Percentiles rank a stretch among this genome's conserved stretches.
Conservation (phyloP, 2,113 vertebrate species). For the Prietella phreatophila region DNA sequence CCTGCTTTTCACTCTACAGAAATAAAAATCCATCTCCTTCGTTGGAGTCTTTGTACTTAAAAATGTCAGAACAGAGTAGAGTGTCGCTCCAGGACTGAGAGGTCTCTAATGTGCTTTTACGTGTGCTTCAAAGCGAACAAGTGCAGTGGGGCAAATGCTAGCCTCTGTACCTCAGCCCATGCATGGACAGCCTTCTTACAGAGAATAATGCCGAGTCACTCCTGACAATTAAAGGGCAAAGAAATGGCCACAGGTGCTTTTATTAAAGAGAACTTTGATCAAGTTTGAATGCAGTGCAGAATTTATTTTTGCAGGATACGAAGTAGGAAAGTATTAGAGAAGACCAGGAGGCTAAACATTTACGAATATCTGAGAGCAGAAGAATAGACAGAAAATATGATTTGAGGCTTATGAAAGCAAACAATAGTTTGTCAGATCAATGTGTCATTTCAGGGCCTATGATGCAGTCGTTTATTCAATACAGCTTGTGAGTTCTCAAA, state of each 20-base stretch:
- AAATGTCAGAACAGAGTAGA: slow-evolving; percentile 27
- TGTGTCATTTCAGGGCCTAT: neutral
- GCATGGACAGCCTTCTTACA: slow-evolving; percentile 26
- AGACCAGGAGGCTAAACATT: neutral
- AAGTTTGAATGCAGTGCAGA: slow-evolving; percentile 11
- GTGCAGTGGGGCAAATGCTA: slow-evolving; percentile 10
- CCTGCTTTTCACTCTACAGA: neutral
- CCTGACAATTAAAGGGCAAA: slow-evolving; percentile 11
- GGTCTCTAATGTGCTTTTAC: slow-evolving; percentile 65
- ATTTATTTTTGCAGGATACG: neutral
- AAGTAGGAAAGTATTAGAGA: neutral
- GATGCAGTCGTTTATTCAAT: neutral
- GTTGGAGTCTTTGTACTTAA: slow-evolving; percentile 25
- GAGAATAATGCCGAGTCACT: slow-evolving; percentile 30
- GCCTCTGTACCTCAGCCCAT: slow-evolving; percentile 40
- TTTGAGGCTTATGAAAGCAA: neutral
- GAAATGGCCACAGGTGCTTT: slow-evolving; percentile 24
- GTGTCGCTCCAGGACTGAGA: slow-evolving; percentile 45
- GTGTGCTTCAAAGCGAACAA: slow-evolving; percentile 54
- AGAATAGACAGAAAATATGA: neutral
- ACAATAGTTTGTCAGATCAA: neutral
- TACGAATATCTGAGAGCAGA: neutral
- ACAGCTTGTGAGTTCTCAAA: neutral
- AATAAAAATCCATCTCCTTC: slow-evolving; percentile 38
- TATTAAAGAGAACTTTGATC: slow-evolving; percentile 20